Base-by-base conservation (phyloP, 2,797 vertebrate species). In the Salarias fasciatus region DNA sequence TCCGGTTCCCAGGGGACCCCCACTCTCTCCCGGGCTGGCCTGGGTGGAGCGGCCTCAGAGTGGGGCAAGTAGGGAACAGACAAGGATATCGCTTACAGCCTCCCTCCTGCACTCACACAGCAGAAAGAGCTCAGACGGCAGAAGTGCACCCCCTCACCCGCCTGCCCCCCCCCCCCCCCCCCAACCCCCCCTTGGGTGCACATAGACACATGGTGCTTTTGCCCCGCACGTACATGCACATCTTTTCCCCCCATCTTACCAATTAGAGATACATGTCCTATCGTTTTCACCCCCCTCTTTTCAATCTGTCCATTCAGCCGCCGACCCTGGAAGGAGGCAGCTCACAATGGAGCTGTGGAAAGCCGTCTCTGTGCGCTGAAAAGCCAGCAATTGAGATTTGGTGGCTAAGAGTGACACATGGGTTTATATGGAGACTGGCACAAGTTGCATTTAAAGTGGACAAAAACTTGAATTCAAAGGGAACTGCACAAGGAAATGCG, bases 71-170 rank as follows among this genome's bases (percentile, higher is more conserved):
- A 86, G 86, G 85, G 85, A 92, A 88, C 88, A 94, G 92, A 93
- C 94, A 95, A 94, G 92, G 92, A 79, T 94, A 95, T 95, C 93
- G 4, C 80, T 94, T 95, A 90, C 93, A 89, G 81, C 76, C 78
- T 79, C 75, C 77, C 68, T 82, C 67, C 63, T 40, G 53, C 72
- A 65, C 75, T 76, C 70, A 73, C 77, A 69, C 69, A 69, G 57
- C 53, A 54, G 73, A 63, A 58, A 69, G 72, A 75, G 76, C 83
- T 78, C 79, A 90, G 87, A 86, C 77, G 83, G 84, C 14, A 0
- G 31, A 65, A 58, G 69, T 49, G 47, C 84, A 74, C 70, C 81
- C 69, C 79, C 44, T 68, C 68, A 72, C 66, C 72, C 73, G 14
- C 71, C 66, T 53, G 64, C 62, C 68, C 74, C 40, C 62, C 44